Evolutionary conservation across 2,888 invertebrate genomes (phyloP).

Genomic region (Netelia fuscicornis): DNA sequence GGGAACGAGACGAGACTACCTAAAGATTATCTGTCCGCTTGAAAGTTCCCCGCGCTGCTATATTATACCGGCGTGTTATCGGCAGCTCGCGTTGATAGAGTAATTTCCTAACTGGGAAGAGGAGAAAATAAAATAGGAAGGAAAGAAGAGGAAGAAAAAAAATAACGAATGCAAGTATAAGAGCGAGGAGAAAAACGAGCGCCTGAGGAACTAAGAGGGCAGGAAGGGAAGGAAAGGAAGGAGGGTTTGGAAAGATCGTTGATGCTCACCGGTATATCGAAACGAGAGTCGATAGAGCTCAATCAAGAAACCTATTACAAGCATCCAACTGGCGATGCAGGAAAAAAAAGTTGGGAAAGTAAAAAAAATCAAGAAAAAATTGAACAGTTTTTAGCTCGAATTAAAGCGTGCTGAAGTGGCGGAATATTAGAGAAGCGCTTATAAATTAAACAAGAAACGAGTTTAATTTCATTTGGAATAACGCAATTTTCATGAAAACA

Average conservation of each 20-base stretch:
- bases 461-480: too few relatives aligned
- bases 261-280: slow-evolving; percentile 65
- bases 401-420: not conserved
- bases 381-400: not conserved
- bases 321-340: slow-evolving; percentile 62
- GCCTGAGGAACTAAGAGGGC: not conserved
- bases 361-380: slow-evolving; percentile 33
- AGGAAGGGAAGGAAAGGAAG: slow-evolving; percentile 42
- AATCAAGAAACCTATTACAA: slow-evolving; percentile 73
- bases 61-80: slow-evolving; percentile 65
- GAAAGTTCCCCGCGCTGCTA: slow-evolving; percentile 26
- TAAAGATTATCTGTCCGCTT: slow-evolving; percentile 50
- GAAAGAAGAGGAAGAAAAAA: slow-evolving; percentile 7
- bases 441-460: too few relatives aligned
- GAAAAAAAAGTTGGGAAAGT: slow-evolving; percentile 62
- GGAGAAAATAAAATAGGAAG: slow-evolving; percentile 15
- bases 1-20: slow-evolving; percentile 43
- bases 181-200: not conserved
- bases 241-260: slow-evolving; percentile 71
- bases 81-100: slow-evolving; percentile 68
- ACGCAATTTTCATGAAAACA: too few relatives aligned
- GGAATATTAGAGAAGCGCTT: too few relatives aligned
- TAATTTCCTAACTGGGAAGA: slow-evolving; percentile 70
- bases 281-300: slow-evolving; percentile 73
- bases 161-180: slow-evolving; percentile 3